Percentiles rank a stretch among this genome's conserved stretches.
phyloP scores from a whole-genome alignment of 1,140 invertebrate genomes.

The Saccostrea glomerata region DNA sequence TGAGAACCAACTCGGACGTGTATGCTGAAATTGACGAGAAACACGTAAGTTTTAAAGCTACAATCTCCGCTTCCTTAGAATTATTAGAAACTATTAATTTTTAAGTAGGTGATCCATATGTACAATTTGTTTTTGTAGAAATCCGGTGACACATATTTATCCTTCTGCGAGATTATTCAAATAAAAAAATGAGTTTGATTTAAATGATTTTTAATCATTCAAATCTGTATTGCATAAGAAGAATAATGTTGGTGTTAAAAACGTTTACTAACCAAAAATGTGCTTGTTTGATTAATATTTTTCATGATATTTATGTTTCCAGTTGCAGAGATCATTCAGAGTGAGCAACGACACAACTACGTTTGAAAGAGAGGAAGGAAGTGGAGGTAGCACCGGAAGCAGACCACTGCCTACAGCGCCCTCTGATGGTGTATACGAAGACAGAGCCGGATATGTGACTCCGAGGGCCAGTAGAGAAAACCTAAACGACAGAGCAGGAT shows the following conservation, averaged over 20 bases:
- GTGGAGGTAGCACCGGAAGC: conserved; percentile 3
- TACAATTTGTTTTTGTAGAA: too few relatives aligned
- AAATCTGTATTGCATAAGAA: background rate
- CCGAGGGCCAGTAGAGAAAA: background rate
- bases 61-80: background rate
- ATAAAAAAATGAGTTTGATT: background rate
- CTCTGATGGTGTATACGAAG: background rate
- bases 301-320: background rate
- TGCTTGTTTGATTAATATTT: background rate
- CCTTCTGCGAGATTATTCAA: background rate
- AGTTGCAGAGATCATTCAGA: conserved; percentile 8
- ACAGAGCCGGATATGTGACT: background rate
- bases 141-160: background rate
- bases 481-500: background rate
- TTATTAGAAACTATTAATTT: background rate
- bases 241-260: background rate
- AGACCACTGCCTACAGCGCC: background rate
- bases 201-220: background rate
- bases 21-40: conserved; percentile 12
- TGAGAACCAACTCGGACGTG: conserved; percentile 2
- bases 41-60: background rate
- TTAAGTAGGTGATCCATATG: background rate
- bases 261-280: too few relatives aligned
- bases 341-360: background rate
- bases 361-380: background rate